phyloP scores from a whole-genome alignment of 2,113 vertebrate genomes.

The Aleadryas rufinucha region DNA sequence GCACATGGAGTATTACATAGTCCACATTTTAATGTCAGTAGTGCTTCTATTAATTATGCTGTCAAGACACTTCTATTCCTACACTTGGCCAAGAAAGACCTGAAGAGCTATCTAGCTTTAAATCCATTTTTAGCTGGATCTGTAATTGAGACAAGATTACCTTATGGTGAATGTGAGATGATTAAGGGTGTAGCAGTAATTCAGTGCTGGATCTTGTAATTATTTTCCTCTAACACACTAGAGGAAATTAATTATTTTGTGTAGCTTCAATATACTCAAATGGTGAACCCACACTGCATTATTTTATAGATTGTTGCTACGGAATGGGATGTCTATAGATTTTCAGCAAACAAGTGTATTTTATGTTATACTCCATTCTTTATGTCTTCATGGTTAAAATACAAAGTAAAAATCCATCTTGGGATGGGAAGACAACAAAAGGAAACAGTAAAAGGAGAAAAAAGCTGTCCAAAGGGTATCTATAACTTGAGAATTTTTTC shows the following conservation, averaged over 20 bases:
- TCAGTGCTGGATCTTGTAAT: background rate
- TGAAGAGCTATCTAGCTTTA: background rate
- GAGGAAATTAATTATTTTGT: background rate
- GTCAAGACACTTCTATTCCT: background rate
- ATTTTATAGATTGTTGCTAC: background rate
- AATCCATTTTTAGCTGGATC: constrained; percentile 5
- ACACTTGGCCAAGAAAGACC: background rate
- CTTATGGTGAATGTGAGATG: background rate
- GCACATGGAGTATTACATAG: background rate
- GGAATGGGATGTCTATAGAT: background rate
- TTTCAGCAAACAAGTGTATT: background rate
- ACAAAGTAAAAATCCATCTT: background rate
- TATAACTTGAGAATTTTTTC: background rate
- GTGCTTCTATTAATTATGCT: background rate
- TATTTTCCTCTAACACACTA: background rate
- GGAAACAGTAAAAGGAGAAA: background rate
- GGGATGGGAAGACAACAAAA: background rate
- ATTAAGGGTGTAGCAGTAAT: constrained; percentile 9
- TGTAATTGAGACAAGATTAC: background rate
- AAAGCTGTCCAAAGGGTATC: background rate
- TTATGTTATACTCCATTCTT: background rate
- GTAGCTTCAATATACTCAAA: background rate
- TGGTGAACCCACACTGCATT: background rate
- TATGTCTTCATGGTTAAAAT: background rate
- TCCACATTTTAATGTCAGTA: background rate